These are phyloP conservation scores for Dolichallabes microphthalmus DNA, from an alignment of 2,113 vertebrate genomes.

Conservation along the genomic window DNA sequence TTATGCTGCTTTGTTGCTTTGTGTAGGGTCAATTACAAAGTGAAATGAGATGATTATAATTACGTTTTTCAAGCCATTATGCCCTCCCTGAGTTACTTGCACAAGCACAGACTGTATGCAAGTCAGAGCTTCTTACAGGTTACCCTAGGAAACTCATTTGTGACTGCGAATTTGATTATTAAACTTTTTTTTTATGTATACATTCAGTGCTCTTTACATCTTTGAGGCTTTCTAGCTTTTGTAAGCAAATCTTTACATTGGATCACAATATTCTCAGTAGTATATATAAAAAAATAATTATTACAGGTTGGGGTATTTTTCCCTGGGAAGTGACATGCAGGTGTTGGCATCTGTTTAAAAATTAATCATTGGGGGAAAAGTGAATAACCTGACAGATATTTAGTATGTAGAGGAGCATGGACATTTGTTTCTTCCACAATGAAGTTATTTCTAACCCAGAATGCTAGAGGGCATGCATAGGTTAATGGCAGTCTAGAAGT, in stretches of 20 bases:
- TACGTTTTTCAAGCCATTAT: neutral
- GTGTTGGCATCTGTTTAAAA: neutral
- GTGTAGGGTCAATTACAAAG: neutral
- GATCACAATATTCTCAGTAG: neutral
- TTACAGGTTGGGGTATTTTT: neutral
- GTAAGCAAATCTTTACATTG: neutral
- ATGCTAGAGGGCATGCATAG: neutral
- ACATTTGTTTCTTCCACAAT: neutral
- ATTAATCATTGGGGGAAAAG: neutral
- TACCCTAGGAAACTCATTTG: neutral
- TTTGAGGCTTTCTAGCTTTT: neutral
- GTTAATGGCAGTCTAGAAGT: neutral
- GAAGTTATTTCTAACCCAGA: neutral
- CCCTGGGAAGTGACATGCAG: neutral
- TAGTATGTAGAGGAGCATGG: neutral
- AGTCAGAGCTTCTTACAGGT: neutral
- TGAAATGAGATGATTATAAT: constrained; percentile 1
- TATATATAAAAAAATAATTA: neutral
- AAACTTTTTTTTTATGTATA: neutral
- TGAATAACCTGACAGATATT: neutral
- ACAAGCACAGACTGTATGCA: neutral
- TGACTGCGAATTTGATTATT: neutral
- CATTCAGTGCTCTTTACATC: neutral
- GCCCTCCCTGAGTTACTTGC: neutral
- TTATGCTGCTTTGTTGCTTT: neutral